These are phyloP conservation scores for Saccopteryx leptura DNA, from an alignment of 2,113 vertebrate species.

Conservation along the genomic window DNA sequence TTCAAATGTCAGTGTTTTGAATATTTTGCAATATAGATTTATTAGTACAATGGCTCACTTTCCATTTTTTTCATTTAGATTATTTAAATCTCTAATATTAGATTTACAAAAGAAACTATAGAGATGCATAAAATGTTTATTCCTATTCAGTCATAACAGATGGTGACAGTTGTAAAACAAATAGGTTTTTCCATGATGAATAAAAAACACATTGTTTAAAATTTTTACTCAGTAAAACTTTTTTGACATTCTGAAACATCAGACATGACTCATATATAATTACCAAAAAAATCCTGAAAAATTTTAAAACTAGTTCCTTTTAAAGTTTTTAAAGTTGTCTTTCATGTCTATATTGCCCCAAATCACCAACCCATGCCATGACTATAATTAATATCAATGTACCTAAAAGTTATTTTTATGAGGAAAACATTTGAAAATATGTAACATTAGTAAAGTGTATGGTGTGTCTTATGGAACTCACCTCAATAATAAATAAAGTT, in stretches of 20 bases:
- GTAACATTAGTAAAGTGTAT: background rate
- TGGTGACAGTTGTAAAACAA: background rate
- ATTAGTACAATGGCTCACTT: background rate
- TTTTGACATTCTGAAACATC: background rate
- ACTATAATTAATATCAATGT: background rate
- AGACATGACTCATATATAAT: background rate
- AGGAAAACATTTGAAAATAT: constrained; percentile 26
- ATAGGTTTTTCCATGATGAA: background rate
- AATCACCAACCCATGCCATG: background rate
- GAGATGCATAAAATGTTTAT: background rate
- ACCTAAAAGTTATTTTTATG: background rate
- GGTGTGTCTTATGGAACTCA: background rate
- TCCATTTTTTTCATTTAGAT: background rate
- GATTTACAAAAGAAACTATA: background rate
- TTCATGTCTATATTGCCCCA: background rate
- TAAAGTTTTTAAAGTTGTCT: background rate
- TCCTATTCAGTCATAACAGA: background rate
- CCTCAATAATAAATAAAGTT: background rate
- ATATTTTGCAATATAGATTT: background rate
- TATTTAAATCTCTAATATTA: background rate
- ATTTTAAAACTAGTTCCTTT: background rate
- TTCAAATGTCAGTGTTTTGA: background rate
- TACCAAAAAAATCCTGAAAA: background rate
- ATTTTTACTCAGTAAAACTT: background rate
- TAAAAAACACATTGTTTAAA: background rate